phyloP scores from a whole-genome alignment of 1,140 invertebrate species.

The Ceratina japonica region DNA sequence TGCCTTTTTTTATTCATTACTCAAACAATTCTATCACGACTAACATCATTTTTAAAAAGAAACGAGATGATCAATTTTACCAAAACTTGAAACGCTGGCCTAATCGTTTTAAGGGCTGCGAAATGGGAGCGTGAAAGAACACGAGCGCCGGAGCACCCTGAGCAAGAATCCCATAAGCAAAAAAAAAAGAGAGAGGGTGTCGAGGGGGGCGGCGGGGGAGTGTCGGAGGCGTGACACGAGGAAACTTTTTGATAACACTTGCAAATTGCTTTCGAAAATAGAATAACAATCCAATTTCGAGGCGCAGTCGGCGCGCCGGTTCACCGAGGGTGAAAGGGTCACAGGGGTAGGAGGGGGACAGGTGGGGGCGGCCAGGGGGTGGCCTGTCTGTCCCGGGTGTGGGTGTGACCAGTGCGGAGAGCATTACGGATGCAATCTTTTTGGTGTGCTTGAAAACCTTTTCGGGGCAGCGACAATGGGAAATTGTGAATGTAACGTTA shows the following conservation, averaged over 20 bases:
- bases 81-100: neutral
- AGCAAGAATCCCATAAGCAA: neutral
- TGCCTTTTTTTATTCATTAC: too few species aligned
- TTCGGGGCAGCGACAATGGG: neutral
- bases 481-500: slow-evolving; percentile 1
- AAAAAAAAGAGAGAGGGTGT: neutral
- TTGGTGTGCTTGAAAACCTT: slow-evolving; percentile 9
- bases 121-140: neutral
- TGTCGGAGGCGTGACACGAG: slow-evolving; percentile 57
- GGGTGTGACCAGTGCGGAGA: slow-evolving; percentile 11
- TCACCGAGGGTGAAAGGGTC: slow-evolving; percentile 52
- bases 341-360: neutral
- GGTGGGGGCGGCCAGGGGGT: neutral
- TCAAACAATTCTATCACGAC: too few species aligned
- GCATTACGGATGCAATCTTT: slow-evolving; percentile 15
- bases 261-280: slow-evolving; percentile 79
- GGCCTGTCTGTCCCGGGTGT: neutral
- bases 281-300: slow-evolving; percentile 78
- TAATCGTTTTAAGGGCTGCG: slow-evolving; percentile 25
- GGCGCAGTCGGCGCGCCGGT: slow-evolving; percentile 51
- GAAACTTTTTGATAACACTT: slow-evolving; percentile 78
- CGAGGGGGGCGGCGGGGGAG: neutral
- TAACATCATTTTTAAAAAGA: too few species aligned
- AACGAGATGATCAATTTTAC: too few species aligned
- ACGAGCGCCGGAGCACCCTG: slow-evolving; percentile 2